Evolutionary conservation across 1,140 invertebrate genomes (phyloP), one percentile per base, ranked within the genome.

Genomic region (Gyrodactylus salaris): DNA sequence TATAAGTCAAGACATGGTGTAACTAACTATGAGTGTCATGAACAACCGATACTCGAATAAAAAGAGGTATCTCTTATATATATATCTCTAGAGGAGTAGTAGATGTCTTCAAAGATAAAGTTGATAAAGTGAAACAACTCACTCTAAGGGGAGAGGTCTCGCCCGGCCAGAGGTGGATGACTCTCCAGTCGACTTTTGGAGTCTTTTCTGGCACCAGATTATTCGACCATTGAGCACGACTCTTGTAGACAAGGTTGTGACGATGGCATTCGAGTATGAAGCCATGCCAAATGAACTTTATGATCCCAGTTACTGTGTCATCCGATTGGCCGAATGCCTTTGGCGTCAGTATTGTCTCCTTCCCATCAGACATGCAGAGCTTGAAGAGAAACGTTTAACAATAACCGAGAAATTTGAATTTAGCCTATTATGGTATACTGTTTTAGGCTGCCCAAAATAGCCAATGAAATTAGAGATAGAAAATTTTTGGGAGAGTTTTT

Each of bases 161-260:
- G 22, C 71, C 74, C 21, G 75, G 26, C 74, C 74, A 76, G 23
- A 74, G 34, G 23, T 75, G 75, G 25, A 74, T 75, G 20, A 76
- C 22, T 70, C 73, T 69, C 25, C 27, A 27, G 21, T 71, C 68
- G 20, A 80, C 77, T 69, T 87, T 85, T 16, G 84, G 84, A 20
- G 81, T 79, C 70, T 86, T 84, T 78, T 88, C 87, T 0, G 87
- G 86, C 76, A 85, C 84, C 76, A 86, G 85, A 78, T 90, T 89
- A 0, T 88, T 87, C 79, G 86, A 89, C 88, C 88, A 91, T 78
- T 87, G 87, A 77, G 89, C 85, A 16, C 87, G 82, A 78, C 87
- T 87, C 69, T 86, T 82, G 78, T 87, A 89, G 75, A 89, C 88
- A 76, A 89, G 85, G 0, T 88, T 88, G 81, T 87, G 89, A 75